These are phyloP conservation scores for Drosophila demipolita DNA, from an alignment of 2,888 invertebrate species.

Conservation along the genomic window DNA sequence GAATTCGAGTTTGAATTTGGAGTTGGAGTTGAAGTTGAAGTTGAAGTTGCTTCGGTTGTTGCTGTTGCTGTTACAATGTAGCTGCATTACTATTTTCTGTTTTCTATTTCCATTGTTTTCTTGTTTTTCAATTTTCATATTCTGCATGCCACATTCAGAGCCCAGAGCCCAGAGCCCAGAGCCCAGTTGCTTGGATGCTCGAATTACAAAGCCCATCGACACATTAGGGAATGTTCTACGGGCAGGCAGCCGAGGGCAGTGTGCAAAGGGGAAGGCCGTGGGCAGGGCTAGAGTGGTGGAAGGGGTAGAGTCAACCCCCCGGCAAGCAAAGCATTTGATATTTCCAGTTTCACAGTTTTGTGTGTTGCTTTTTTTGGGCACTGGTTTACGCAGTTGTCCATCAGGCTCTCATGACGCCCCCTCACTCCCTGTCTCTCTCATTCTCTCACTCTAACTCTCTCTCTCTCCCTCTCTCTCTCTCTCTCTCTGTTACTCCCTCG, in stretches of 20 bases:
- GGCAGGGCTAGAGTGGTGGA: not conserved
- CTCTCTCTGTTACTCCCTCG: slow-evolving; percentile 3
- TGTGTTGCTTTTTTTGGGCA: slow-evolving; percentile 23
- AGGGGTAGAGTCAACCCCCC: slow-evolving; percentile 24
- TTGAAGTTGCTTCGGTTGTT: slow-evolving; percentile 18
- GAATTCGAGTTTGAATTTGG: slow-evolving; percentile 4
- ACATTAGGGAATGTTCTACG: slow-evolving; percentile 32
- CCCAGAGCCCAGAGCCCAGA: slow-evolving; percentile 9
- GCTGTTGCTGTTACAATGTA: slow-evolving; percentile 50
- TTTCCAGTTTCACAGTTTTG: slow-evolving; percentile 18
- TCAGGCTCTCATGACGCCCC: slow-evolving; percentile 28
- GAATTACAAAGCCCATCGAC: slow-evolving; percentile 58
- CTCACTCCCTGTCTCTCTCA: not conserved
- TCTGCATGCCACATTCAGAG: slow-evolving; percentile 22
- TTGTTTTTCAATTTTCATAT: slow-evolving; percentile 42
- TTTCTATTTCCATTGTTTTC: not conserved
- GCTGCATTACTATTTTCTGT: slow-evolving; percentile 13
- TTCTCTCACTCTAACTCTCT: not conserved
- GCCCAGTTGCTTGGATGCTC: slow-evolving; percentile 39
- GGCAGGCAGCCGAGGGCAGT: not conserved
- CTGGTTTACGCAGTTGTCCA: slow-evolving; percentile 59
- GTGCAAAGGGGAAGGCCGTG: not conserved
- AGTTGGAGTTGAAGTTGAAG: not conserved
- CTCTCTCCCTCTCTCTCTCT: not conserved
- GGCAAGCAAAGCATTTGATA: slow-evolving; percentile 40